Base-by-base conservation (phyloP, 2,797 vertebrate genomes). In the Pseudochaenichthys georgianus region DNA sequence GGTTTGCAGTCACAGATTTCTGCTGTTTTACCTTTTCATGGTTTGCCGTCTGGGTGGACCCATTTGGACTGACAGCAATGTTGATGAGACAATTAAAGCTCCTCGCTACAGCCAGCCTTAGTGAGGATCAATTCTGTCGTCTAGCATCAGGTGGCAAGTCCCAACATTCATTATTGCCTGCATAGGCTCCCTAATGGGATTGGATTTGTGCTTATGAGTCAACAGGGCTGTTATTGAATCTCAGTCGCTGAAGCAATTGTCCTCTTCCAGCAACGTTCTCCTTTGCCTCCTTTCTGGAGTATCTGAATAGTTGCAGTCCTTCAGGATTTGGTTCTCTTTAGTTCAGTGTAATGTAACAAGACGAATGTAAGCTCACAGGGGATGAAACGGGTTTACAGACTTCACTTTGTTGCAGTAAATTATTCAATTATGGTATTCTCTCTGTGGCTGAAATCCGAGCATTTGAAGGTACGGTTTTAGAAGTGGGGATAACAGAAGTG, bases 131-230 rank as follows among this genome's bases (percentile, higher is more conserved):
- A 84, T 91, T 88, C 72, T 83, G 83, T 92, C 85, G 75, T 82
- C 80, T 58, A 89, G 90, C 89, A 93, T 88, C 90, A 93, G 90
- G 89, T 92, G 88, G 88, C 81, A 64, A 79, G 72, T 84, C 66
- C 83, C 80, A 74, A 58, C 85, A 85, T 91, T 93, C 86, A 90
- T 93, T 92, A 93, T 71, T 75, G 81, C 76, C 84, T 75, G 81
- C 83, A 88, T 77, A 76, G 85, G 65, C 80, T 84, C 78, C 80
- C 80, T 90, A 91, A 92, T 91, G 82, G 86, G 87, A 91, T 88
- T 90, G 84, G 87, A 92, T 90, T 92, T 91, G 86, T 91, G 85
- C 87, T 91, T 89, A 89, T 86, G 90, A 88, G 85, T 91, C 85
- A 87, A 91, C 89, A 86, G 82, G 70, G 67, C 78, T 85, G 70